Evolutionary conservation across 2,113 vertebrate genomes (phyloP), one percentile per base, ranked within the genome.

Genomic region (Petaurus breviceps): DNA sequence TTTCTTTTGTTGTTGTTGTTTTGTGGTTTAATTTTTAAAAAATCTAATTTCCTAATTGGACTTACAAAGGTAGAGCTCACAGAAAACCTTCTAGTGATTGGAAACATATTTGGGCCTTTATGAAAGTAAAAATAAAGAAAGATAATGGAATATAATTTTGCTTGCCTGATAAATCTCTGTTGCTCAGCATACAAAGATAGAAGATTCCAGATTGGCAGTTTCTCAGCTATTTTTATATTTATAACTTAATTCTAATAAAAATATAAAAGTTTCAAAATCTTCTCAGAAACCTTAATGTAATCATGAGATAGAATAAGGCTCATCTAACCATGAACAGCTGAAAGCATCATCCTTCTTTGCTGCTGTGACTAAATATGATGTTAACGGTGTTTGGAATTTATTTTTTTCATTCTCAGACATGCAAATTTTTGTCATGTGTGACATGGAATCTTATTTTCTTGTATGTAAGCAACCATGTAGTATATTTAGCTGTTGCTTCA

Each of bases 1-100:
- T 98, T 98, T 98, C 52, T 97, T 96, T 97, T 97, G 68, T 97
- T 98, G 89, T 98, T 98, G 94, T 97, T 98, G 77, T 98, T 98
- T 98, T 96, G 95, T 90, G 94, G 53, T 84, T 84, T 84, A n/a
- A 91, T 93, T 95, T 92, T 50, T 31, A 96, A 93, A 94, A 94
- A 46, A 92, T 95, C 68, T 84, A 84, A 90, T 90, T 90, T 51
- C 96, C 97, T 98, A 98, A 98, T 98, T 97, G 97, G 96, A 98
- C 97, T 98, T 97, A 96, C 91, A 98, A 98, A 99, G 98, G 98
- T 99, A 98, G 92, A 90, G 91, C 97, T 98, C 96, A 98, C 94
- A 98, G 97, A 98, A 91, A 93, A 91, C 57, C 97, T 98, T 90
- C 10, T 90, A 90, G n/a, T 97, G 97, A 98, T 98, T 98, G 95